phyloP scores from a whole-genome alignment of 2,888 invertebrate species.

The Zhuqinia jingwanae region DNA sequence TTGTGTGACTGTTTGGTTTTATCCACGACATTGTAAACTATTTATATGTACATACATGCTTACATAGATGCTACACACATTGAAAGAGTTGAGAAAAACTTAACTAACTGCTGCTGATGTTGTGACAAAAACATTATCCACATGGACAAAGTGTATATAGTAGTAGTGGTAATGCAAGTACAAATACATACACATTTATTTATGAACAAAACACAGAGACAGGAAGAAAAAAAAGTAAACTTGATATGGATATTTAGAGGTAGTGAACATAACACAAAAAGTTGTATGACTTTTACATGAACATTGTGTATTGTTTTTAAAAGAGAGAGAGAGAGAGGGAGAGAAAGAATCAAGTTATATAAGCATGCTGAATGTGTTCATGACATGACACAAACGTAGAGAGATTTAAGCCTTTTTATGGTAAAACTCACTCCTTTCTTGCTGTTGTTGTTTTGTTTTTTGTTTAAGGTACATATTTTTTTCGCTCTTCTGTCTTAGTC shows the following conservation, averaged over 20 bases:
- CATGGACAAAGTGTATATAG: constrained; percentile 31
- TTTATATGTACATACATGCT: too few species aligned
- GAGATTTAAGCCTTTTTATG: constrained; percentile 37
- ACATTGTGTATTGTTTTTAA: background rate
- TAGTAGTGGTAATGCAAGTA: too few species aligned
- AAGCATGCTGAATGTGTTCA: constrained; percentile 7
- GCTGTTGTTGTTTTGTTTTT: too few species aligned
- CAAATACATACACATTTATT: constrained; percentile 19
- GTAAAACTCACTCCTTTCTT: background rate
- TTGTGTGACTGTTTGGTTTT: too few species aligned
- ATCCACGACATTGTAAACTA: constrained; percentile 35
- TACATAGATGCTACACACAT: too few species aligned
- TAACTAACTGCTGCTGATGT: constrained; percentile 22
- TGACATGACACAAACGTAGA: constrained; percentile 17
- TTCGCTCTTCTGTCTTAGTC: constrained; percentile 37
- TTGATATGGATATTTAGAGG: constrained; percentile 38
- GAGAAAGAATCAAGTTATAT: background rate
- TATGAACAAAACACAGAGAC: constrained; percentile 23
- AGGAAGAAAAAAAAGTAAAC: constrained; percentile 15
- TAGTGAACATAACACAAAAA: too few species aligned
- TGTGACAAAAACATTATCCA: constrained; percentile 31
- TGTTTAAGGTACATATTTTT: too few species aligned
- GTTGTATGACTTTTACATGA: constrained; percentile 34
- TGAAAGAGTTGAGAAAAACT: too few species aligned
- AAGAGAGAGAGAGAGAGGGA: background rate